Evolutionary conservation across 2,113 vertebrate genomes (phyloP).

Genomic region (Lepus europaeus): DNA sequence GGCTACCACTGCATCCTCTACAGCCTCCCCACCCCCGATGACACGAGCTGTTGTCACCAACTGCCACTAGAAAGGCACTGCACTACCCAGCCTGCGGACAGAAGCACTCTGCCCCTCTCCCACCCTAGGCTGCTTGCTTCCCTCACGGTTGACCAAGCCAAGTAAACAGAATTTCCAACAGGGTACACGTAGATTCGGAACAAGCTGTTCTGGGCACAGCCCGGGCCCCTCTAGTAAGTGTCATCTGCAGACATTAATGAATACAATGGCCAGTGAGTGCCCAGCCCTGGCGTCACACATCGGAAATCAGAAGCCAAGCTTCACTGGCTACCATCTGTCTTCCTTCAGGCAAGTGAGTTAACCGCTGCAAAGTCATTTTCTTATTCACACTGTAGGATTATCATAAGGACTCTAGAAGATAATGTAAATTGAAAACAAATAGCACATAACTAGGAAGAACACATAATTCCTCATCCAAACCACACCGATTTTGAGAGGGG

Average conservation of each 20-base stretch:
- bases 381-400: background rate
- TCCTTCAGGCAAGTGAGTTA: slow-evolving; percentile 19
- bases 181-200: background rate
- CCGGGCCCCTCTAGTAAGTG: background rate
- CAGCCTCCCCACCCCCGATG: background rate
- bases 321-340: background rate
- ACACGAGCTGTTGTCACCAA: background rate
- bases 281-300: background rate
- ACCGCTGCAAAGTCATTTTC: background rate
- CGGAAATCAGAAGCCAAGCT: background rate
- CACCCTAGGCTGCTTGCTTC: background rate
- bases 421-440: background rate
- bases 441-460: background rate
- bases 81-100: background rate
- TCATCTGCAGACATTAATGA: slow-evolving; percentile 16
- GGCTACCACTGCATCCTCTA: background rate
- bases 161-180: background rate
- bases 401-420: slow-evolving; percentile 8
- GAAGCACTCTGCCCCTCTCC: background rate
- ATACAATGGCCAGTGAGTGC: background rate
- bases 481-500: background rate
- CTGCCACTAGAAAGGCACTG: background rate
- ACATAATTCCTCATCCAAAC: slow-evolving; percentile 44
- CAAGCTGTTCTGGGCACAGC: slow-evolving; percentile 20
- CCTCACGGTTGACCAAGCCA: background rate